These are phyloP conservation scores for Bolinopsis microptera DNA, from an alignment of 37 sponge, comb jelly and placozoan species.

Conservation along the genomic window DNA sequence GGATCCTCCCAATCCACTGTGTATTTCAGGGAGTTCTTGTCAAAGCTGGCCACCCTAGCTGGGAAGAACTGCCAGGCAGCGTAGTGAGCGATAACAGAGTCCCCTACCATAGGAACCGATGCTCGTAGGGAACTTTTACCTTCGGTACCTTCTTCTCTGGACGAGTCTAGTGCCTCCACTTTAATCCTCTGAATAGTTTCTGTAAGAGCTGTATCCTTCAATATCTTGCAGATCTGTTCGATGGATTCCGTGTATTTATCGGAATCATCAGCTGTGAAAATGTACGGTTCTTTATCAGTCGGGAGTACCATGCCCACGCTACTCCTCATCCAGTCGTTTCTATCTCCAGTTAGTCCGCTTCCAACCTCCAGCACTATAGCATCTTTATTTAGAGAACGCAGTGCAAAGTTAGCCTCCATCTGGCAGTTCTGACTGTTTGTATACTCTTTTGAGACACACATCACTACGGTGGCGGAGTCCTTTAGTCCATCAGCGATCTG, in stretches of 20 bases:
- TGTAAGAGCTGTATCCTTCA: not conserved
- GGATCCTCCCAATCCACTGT: constrained; percentile 9
- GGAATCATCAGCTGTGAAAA: not conserved
- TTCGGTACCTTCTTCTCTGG: not conserved
- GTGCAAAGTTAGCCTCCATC: constrained; percentile 37
- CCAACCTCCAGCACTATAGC: not conserved
- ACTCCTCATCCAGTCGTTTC: not conserved
- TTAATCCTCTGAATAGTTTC: not conserved
- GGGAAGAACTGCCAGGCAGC: constrained; percentile 43
- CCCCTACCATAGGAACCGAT: not conserved
- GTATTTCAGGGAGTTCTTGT: not conserved
- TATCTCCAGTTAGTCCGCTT: not conserved
- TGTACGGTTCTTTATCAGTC: not conserved
- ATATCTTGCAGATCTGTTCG: not conserved
- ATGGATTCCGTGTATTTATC: not conserved
- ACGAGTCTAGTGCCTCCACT: not conserved
- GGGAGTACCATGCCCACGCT: not conserved
- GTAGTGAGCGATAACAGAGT: not conserved
- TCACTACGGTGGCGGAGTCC: not conserved
- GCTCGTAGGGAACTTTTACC: not conserved
- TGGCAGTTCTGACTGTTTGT: not conserved
- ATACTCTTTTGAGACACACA: constrained; percentile 29
- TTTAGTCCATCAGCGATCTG: constrained; percentile 8
- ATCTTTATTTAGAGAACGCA: not conserved
- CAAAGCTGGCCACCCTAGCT: not conserved